These are phyloP conservation scores for Diarsia brunnea DNA, from an alignment of 2,888 invertebrate genomes.

Conservation along the genomic window DNA sequence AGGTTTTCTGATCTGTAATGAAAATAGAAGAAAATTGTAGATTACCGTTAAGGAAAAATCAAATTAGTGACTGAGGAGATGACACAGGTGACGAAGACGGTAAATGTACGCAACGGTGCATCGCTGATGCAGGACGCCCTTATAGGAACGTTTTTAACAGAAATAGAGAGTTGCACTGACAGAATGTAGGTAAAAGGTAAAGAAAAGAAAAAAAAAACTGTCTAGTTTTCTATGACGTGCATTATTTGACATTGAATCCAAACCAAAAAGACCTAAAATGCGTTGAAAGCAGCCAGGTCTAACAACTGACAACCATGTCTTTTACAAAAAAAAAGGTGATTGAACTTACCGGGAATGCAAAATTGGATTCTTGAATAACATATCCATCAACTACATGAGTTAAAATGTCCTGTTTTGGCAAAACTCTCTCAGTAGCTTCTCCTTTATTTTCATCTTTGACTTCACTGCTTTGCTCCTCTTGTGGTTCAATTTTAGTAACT, in stretches of 20 bases:
- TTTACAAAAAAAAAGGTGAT: conserved; percentile 1
- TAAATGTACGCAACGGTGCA: neutral
- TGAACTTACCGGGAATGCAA: conserved; percentile 85
- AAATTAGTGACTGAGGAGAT: neutral
- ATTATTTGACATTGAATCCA: too few species aligned
- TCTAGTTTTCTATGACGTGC: too few species aligned
- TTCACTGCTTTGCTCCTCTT: conserved; percentile 32
- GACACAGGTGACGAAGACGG: neutral
- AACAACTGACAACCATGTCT: neutral
- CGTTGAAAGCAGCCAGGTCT: neutral
- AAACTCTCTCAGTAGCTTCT: conserved; percentile 22
- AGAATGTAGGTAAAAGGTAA: neutral
- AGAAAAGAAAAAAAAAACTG: too few species aligned
- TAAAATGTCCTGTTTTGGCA: conserved; percentile 69
- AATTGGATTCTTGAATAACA: conserved; percentile 87
- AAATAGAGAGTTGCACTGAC: neutral
- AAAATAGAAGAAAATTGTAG: neutral
- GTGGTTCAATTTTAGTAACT: conserved; percentile 20
- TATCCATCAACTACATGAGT: conserved; percentile 87
- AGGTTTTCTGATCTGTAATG: conserved; percentile 80
- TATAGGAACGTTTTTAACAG: neutral
- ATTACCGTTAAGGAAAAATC: neutral
- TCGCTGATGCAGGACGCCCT: neutral
- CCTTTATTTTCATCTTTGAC: conserved; percentile 41
- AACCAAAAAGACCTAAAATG: too few species aligned